phyloP scores from a whole-genome alignment of 2,888 invertebrate species.

The Hydraecia micacea region DNA sequence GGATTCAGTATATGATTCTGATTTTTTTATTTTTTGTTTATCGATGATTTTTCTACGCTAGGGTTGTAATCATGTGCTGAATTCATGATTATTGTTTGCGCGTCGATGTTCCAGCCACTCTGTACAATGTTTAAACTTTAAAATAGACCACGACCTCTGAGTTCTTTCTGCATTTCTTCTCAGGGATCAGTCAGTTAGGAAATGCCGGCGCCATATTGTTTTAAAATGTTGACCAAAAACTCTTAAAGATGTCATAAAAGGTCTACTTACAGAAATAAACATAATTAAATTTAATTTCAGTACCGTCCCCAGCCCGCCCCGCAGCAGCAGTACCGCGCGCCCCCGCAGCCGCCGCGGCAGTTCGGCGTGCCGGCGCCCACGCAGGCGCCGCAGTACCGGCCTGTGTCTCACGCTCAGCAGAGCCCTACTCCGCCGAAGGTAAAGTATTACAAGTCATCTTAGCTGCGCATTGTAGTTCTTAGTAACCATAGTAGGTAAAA shows the following conservation, averaged over 20 bases:
- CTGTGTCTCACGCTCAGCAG: conserved; percentile 70
- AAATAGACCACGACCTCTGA: not conserved
- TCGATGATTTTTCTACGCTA: too few relatives aligned
- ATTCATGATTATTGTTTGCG: too few relatives aligned
- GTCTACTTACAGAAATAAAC: not conserved
- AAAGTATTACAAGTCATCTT: conserved; percentile 6
- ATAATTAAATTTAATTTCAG: not conserved
- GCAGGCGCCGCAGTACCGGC: conserved; percentile 73
- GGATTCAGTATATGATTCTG: too few relatives aligned
- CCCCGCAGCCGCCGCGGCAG: conserved; percentile 73
- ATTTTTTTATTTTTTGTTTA: too few relatives aligned
- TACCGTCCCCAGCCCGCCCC: conserved; percentile 67
- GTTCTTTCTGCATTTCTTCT: not conserved
- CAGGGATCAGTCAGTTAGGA: not conserved
- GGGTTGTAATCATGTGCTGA: too few relatives aligned
- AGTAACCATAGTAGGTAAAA: not conserved
- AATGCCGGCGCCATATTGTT: not conserved
- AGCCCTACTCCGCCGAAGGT: conserved; percentile 83
- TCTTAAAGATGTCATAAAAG: not conserved
- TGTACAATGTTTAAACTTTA: not conserved
- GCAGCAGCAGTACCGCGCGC: conserved; percentile 69
- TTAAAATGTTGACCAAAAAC: not conserved
- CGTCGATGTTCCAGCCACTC: too few relatives aligned
- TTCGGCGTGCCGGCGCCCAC: conserved; percentile 72
- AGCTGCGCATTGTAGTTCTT: not conserved